Conservation (phyloP, 2,113 vertebrate species). For the Chamaea fasciata region DNA sequence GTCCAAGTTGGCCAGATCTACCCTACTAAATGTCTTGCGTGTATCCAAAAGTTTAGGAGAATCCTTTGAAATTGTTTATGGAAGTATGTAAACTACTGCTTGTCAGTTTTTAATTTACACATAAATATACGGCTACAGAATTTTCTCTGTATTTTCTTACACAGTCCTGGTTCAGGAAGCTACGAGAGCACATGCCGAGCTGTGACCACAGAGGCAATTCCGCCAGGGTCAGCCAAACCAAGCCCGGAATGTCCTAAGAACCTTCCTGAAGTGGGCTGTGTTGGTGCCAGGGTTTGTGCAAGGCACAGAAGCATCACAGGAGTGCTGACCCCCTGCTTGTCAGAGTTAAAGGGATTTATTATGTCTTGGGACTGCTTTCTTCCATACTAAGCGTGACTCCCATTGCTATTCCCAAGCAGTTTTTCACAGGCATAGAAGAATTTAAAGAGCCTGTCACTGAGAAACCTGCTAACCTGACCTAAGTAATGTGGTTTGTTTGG, state of each 20-base stretch:
- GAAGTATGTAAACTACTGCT: not conserved
- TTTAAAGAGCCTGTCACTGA: not conserved
- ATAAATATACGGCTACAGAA: not conserved
- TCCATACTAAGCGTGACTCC: not conserved
- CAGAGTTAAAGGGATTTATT: not conserved
- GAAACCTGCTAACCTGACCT: conserved; percentile 14
- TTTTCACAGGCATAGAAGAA: not conserved
- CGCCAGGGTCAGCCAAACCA: not conserved
- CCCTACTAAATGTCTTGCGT: not conserved
- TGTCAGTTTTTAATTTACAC: conserved; percentile 22
- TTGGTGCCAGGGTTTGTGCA: not conserved
- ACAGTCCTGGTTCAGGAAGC: not conserved
- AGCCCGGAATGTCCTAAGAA: not conserved
- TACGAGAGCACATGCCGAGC: not conserved
- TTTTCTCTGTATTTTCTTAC: not conserved
- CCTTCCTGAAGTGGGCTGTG: not conserved
- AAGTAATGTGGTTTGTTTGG: not conserved
- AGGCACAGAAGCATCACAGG: conserved; percentile 10
- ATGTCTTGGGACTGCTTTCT: not conserved
- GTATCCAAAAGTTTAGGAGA: not conserved
- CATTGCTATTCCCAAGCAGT: not conserved
- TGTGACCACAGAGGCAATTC: not conserved
- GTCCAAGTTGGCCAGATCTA: conserved; percentile 4
- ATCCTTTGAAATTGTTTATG: not conserved
- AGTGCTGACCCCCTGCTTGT: not conserved